Base-by-base conservation (phyloP, 2,113 vertebrate species). In the Rhadina sibilatrix region DNA sequence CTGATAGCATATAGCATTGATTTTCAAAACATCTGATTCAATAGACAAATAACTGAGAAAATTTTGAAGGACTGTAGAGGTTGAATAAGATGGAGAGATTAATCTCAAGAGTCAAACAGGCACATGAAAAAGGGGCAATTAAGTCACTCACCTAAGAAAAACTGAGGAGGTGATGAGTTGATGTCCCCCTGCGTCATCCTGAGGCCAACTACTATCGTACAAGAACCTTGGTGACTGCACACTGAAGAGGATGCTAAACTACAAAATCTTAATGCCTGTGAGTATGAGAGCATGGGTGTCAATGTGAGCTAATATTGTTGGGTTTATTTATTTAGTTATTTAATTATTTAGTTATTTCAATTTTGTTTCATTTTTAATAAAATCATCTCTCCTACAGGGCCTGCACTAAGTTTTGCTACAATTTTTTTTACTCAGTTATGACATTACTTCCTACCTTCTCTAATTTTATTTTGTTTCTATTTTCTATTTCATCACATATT, bases 1-100 rank as follows among this genome's bases (percentile, higher is more conserved):
- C 5, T 86, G 38, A 63, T 24, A n/a, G 1, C 5, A 35, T 0
- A 0, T 6, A 37, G 4, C 5, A 9, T 20, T 52, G 21, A 38
- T 49, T 77, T 42, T 70, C 28, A 70, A 60, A 94, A 11, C 28
- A 49, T 44, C 11, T 0, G 0, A 50, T 52, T 52, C 30, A 35
- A 64, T 6, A 60, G 47, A 52, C 5, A 71, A 87, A 53, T 18
- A 85, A 64, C 6, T 35, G 44, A 91, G 16, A 23, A 64, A 64
- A 89, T 64, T 83, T 53, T 54, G 38, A 80, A 59, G 40, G n/a
- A 12, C 46, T 15, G 4, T 30, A 47, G 19, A 71, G 6, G 4
- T 30, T 66, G 22, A 56, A 59, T 10, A 86, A 12, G 20, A 49
- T 37, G 9, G 27, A 69, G 15, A 65, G 9, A 46, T 24, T 65